phyloP scores from a whole-genome alignment of 2,113 vertebrate genomes.

The Hyperopisus bebe region DNA sequence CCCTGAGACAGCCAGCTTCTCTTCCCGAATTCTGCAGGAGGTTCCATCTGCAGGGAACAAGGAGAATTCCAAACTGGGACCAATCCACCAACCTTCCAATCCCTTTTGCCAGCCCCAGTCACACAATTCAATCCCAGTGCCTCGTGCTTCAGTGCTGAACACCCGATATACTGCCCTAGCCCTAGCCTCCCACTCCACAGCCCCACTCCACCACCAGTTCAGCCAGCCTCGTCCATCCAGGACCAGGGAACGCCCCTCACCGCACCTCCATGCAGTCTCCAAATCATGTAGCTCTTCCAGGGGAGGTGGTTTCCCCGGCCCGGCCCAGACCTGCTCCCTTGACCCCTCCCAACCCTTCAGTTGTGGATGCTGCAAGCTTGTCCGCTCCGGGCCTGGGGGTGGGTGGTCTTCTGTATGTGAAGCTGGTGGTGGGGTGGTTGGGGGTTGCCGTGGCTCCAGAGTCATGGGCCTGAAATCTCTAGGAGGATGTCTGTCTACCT shows the following conservation, averaged over 20 bases:
- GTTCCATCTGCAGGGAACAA: conserved; percentile 51
- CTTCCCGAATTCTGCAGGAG: conserved; percentile 39
- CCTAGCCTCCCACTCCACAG: conserved; percentile 39
- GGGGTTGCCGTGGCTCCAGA: conserved; percentile 22
- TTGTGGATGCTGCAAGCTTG: conserved; percentile 68
- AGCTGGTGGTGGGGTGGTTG: conserved; percentile 21
- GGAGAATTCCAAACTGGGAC: conserved; percentile 64
- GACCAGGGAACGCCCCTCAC: conserved; percentile 48
- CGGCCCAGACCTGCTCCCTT: conserved; percentile 65
- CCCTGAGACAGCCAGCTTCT: conserved; percentile 25
- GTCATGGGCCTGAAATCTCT: conserved; percentile 59
- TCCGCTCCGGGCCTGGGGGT: conserved; percentile 56
- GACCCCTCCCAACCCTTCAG: conserved; percentile 63
- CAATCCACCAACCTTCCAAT: conserved; percentile 52
- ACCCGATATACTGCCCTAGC: not conserved
- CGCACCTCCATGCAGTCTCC: conserved; percentile 50
- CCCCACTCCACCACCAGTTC: conserved; percentile 41
- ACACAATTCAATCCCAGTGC: conserved; percentile 51
- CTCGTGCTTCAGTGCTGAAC: conserved; percentile 30
- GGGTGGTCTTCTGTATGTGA: conserved; percentile 46
- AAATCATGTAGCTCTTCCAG: conserved; percentile 57
- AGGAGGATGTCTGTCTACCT: conserved; percentile 64
- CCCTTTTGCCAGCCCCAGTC: conserved; percentile 51
- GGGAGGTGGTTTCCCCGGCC: conserved; percentile 61
- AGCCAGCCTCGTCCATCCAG: conserved; percentile 42